These are phyloP conservation scores for Lagodon rhomboides DNA, from an alignment of 2,797 vertebrate genomes.

Conservation along the genomic window DNA sequence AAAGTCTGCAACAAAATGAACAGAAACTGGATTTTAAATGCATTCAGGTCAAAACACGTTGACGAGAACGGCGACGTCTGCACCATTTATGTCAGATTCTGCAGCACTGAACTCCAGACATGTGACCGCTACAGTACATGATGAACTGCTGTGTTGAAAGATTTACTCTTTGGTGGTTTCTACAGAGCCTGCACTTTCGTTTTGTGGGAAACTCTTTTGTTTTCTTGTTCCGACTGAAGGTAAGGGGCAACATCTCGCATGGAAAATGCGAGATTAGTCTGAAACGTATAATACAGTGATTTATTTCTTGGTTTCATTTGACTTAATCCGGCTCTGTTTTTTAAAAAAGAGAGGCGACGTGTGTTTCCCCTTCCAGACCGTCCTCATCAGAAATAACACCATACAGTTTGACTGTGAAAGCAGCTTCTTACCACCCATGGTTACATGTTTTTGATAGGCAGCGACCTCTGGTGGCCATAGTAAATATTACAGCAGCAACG, in stretches of 20 bases:
- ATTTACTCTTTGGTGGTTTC: constrained; percentile 58
- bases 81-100: constrained; percentile 41
- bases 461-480: too few species aligned
- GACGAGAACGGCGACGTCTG: constrained; percentile 9
- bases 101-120: constrained; percentile 15
- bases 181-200: constrained; percentile 15
- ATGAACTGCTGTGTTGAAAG: constrained; percentile 31
- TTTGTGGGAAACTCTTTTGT: neutral
- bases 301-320: neutral
- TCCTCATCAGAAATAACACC: too few species aligned
- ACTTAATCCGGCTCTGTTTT: constrained; percentile 17
- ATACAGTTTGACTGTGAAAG: too few species aligned
- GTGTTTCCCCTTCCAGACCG: neutral
- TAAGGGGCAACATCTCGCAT: neutral
- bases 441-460: too few species aligned
- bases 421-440: too few species aligned
- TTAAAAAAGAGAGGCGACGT: constrained; percentile 17
- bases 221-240: constrained; percentile 3
- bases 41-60: neutral
- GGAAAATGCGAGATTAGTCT: neutral
- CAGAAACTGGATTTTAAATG: neutral
- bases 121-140: constrained; percentile 26
- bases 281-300: constrained; percentile 2
- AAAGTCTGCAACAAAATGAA: neutral
- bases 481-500: too few species aligned